These are phyloP conservation scores for Brachyrhaphis roseni DNA, from an alignment of 2,797 vertebrate genomes.

Conservation along the genomic window DNA sequence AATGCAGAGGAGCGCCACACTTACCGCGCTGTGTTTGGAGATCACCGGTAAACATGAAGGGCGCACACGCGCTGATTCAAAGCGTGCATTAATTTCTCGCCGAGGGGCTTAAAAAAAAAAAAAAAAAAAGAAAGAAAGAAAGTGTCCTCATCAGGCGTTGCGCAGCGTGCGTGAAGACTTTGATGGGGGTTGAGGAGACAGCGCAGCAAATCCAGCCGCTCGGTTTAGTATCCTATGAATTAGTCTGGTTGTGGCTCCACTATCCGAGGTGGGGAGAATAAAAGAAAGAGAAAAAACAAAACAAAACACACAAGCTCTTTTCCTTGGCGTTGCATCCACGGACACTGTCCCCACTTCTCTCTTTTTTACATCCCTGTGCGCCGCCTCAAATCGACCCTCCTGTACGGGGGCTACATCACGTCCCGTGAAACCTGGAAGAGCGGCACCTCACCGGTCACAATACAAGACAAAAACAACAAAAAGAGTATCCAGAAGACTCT, in stretches of 20 bases:
- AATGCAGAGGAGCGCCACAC: conserved; percentile 44
- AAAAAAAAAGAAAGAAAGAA: conserved; percentile 2
- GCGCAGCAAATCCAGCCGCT: conserved; percentile 53
- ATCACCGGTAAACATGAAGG: conserved; percentile 11
- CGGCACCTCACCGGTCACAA: conserved; percentile 27
- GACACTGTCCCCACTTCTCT: conserved; percentile 36
- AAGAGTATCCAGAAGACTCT: conserved; percentile 64
- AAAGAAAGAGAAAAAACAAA: background rate
- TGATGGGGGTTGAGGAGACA: conserved; percentile 35
- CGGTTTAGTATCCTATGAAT: conserved; percentile 52
- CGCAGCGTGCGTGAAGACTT: conserved; percentile 52
- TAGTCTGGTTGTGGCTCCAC: conserved; percentile 43
- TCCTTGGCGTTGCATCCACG: background rate
- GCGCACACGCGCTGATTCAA: conserved; percentile 19
- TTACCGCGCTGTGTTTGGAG: conserved; percentile 67
- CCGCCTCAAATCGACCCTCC: conserved; percentile 69
- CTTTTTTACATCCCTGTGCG: conserved; percentile 63
- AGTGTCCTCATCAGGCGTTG: conserved; percentile 46
- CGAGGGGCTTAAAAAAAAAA: background rate
- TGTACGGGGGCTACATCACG: conserved; percentile 72
- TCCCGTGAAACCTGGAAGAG: conserved; percentile 54
- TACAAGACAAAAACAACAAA: conserved; percentile 1
- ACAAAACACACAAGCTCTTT: background rate
- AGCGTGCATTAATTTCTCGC: conserved; percentile 48
- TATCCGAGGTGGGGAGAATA: conserved; percentile 48